Conservation (phyloP, 2,113 vertebrate species). For the Nycticebus coucang region DNA sequence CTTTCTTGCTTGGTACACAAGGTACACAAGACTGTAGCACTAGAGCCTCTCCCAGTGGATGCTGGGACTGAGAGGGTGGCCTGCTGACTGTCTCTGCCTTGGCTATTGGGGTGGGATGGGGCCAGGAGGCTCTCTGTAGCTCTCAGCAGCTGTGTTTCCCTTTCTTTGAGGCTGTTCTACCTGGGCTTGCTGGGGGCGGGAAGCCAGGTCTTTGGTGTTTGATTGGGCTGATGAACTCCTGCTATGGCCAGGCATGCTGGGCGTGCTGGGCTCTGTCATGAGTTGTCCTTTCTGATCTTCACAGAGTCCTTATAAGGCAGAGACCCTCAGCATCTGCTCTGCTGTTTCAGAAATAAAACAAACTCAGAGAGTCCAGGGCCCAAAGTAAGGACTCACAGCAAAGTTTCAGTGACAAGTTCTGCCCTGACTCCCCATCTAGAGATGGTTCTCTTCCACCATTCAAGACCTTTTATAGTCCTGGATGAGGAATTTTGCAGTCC, state of each 20-base stretch:
- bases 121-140: rapidly evolving
- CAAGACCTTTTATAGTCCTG: not conserved
- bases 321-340: not conserved
- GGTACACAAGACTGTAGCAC: not conserved
- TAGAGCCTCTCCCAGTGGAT: not conserved
- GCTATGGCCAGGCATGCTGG: not conserved
- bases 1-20: not conserved
- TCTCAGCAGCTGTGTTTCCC: not conserved
- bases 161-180: not conserved
- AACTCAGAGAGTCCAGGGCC: not conserved
- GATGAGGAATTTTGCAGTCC: not conserved
- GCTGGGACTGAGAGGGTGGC: not conserved
- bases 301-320: not conserved
- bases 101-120: rapidly evolving
- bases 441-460: not conserved
- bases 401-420: not conserved
- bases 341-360: not conserved
- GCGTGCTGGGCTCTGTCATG: not conserved
- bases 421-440: not conserved
- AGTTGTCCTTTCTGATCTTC: not conserved
- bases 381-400: not conserved
- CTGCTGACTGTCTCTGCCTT: too few species aligned
- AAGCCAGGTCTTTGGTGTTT: not conserved
- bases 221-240: not conserved
- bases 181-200: not conserved